Evolutionary conservation across 1,140 invertebrate species (phyloP), one percentile per base, ranked within the genome.

Genomic region (Pygmarrhopalites habei): DNA sequence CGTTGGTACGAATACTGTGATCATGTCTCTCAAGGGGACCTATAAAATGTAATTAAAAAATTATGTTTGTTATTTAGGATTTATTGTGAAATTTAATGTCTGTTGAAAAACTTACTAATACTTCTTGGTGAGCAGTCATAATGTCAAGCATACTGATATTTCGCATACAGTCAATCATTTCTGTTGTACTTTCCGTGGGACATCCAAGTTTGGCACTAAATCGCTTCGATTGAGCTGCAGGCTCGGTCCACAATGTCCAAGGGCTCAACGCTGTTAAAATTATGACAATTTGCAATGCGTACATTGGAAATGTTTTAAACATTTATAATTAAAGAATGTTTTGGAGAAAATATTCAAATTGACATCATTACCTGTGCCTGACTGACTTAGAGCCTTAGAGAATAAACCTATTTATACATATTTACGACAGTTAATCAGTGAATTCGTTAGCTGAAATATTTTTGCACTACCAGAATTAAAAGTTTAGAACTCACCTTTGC

Each of bases 221-320:
- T 58, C 81, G 80, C 46, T 79, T 75, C 0, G 86, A 83, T 65
- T 86, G 83, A 12, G 77, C 72, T 10, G 79, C 75, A 0, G 85
- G 81, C 60, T 84, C 77, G 2, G 79, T 77, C 0, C 85, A 81
- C 47, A 87, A 78, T 0, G 86, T 83, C 90, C 90, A 93, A 0
- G 85, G 81, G 72, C 85, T 85, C 5, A 89, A 74, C n/a, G n/a
- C n/a, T n/a, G n/a, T n/a, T n/a, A n/a, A n/a, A n/a, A n/a, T n/a
- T n/a, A n/a, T n/a, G n/a, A n/a, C n/a, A n/a, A n/a, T n/a, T n/a
- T n/a, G n/a, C n/a, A n/a, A n/a, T n/a, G n/a, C n/a, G n/a, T n/a
- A n/a, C n/a, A n/a, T n/a, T n/a, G n/a, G n/a, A n/a, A n/a, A n/a
- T n/a, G n/a, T n/a, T n/a, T n/a, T n/a, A n/a, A n/a, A n/a, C n/a